Percentiles rank a stretch among this genome's conserved stretches.
phyloP scores from a whole-genome alignment of 2,797 vertebrate species.

The Hyperoplus lanceolatus region DNA sequence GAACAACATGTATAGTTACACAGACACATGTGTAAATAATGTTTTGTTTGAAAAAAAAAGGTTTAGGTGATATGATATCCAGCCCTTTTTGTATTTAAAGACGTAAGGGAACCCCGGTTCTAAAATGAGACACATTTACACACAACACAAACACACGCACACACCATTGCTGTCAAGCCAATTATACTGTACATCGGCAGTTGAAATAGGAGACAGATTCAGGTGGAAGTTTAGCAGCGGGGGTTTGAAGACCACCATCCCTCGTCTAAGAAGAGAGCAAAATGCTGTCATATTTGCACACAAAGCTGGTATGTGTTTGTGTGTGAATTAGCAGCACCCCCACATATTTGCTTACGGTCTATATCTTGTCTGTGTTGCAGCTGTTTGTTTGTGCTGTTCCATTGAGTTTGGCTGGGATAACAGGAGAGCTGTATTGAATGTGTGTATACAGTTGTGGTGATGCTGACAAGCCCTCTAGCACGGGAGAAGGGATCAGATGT shows the following conservation, averaged over 20 bases:
- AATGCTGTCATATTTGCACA: constrained; percentile 34
- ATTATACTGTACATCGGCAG: constrained; percentile 30
- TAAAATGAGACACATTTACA: constrained; percentile 21
- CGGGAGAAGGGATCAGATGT: constrained; percentile 71
- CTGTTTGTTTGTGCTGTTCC: constrained; percentile 70
- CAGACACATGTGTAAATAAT: background rate
- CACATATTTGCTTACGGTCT: constrained; percentile 48
- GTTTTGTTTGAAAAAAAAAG: background rate
- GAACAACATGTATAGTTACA: constrained; percentile 8
- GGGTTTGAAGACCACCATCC: constrained; percentile 45
- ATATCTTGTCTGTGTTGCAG: constrained; percentile 35
- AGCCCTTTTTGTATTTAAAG: background rate
- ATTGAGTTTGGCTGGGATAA: constrained; percentile 52
- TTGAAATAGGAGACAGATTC: constrained; percentile 62
- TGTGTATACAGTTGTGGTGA: constrained; percentile 68
- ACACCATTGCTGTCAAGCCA: constrained; percentile 32
- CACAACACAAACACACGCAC: constrained; percentile 8
- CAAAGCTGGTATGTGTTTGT: constrained; percentile 35
- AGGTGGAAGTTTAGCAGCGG: constrained; percentile 64
- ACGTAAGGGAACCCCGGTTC: background rate
- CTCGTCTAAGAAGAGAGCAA: constrained; percentile 24
- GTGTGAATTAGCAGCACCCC: constrained; percentile 21
- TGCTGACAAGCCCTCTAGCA: constrained; percentile 66
- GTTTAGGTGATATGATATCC: background rate
- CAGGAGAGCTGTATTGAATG: constrained; percentile 61